Percentiles rank a stretch among this genome's conserved stretches.
Evolutionary conservation across 1,140 invertebrate genomes (phyloP).

Genomic region (Probaryconus sp.): DNA sequence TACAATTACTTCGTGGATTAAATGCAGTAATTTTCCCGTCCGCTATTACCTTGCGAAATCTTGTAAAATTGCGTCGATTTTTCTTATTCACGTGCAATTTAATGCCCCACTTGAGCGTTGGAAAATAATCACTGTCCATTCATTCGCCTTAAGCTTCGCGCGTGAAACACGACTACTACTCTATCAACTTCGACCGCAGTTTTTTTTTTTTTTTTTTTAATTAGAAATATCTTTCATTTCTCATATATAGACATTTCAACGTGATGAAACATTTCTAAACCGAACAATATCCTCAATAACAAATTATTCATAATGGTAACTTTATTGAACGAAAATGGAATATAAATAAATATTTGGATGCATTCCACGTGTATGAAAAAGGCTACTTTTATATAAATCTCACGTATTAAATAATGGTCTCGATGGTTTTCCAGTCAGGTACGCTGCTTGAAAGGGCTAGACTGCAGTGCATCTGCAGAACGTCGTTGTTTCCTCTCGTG

Average conservation of each 20-base stretch:
- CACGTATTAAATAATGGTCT: conserved; percentile 30
- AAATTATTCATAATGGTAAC: too few relatives aligned
- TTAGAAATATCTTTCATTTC: too few relatives aligned
- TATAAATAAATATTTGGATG: conserved; percentile 13
- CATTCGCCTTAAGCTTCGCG: conserved; percentile 17
- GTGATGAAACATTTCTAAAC: too few relatives aligned
- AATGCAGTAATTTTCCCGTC: conserved; percentile 18
- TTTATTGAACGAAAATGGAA: conserved; percentile 2
- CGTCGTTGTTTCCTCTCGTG: conserved; percentile 20
- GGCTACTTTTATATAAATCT: conserved; percentile 27
- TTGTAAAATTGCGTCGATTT: conserved; percentile 41
- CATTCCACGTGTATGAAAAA: not conserved
- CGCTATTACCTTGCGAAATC: conserved; percentile 17
- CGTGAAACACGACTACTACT: conserved; percentile 22
- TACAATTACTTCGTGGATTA: conserved; percentile 37
- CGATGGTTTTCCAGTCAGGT: conserved; percentile 39
- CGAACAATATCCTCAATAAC: too few relatives aligned
- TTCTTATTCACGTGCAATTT: conserved; percentile 27
- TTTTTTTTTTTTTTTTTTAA: conserved; percentile 11
- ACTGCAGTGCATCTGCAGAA: conserved; percentile 47
- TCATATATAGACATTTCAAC: too few relatives aligned
- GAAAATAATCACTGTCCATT: conserved; percentile 47
- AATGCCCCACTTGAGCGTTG: not conserved
- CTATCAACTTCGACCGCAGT: conserved; percentile 31
- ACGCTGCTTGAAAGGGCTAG: conserved; percentile 11